phyloP scores from a whole-genome alignment of 92 coral and sea anemone species.

The Epizoanthus scotinus region DNA sequence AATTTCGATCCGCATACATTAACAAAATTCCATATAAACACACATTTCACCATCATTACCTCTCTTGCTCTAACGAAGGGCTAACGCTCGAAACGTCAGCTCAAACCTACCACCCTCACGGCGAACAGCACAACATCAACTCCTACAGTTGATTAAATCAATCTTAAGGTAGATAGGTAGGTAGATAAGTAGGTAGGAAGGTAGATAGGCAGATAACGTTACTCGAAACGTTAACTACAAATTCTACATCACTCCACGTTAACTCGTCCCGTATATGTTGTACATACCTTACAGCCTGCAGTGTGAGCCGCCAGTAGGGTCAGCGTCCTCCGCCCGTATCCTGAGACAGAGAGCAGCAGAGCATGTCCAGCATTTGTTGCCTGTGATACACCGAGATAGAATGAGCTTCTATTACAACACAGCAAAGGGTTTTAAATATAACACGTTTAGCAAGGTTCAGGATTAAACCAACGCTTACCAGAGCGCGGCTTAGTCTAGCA shows the following conservation, averaged over 20 bases:
- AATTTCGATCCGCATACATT: too few relatives aligned
- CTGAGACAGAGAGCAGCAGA: constrained; percentile 75
- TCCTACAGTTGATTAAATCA: too few relatives aligned
- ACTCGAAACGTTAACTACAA: too few relatives aligned
- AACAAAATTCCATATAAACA: too few relatives aligned
- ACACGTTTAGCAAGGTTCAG: neutral
- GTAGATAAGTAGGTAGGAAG: constrained; percentile 15
- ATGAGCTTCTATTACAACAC: neutral
- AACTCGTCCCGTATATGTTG: neutral
- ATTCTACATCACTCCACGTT: too few relatives aligned
- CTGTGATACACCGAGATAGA: constrained; percentile 39
- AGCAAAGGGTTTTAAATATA: neutral
- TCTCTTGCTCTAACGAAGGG: too few relatives aligned
- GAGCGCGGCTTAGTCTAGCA: constrained; percentile 84
- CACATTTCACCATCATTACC: too few relatives aligned
- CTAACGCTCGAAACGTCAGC: too few relatives aligned
- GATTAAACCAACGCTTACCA: constrained; percentile 60
- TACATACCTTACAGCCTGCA: constrained; percentile 76
- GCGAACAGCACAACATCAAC: too few relatives aligned
- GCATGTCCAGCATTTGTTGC: constrained; percentile 88
- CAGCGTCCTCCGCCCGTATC: constrained; percentile 89
- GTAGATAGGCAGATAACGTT: neutral
- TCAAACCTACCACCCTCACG: too few relatives aligned
- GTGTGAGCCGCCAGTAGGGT: constrained; percentile 81
- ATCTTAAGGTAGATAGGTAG: constrained; percentile 3